Conservation (phyloP, 2,888 invertebrate genomes). For the Heliconius charithonia region DNA sequence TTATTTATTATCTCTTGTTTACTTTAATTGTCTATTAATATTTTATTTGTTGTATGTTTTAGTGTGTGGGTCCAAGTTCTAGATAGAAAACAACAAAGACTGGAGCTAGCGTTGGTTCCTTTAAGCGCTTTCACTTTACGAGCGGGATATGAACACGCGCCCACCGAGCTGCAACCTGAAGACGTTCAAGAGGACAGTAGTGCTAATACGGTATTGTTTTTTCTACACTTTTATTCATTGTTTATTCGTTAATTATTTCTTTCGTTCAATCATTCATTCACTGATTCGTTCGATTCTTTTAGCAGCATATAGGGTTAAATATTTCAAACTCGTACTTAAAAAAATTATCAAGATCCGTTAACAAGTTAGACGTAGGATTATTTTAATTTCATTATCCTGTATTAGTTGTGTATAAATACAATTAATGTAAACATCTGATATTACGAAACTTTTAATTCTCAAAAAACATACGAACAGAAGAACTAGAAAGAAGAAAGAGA, state of each 20-base stretch:
- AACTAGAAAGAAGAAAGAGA: too few relatives aligned
- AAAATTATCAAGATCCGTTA: too few relatives aligned
- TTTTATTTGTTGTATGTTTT: not conserved
- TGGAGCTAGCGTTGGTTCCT: slow-evolving; percentile 93
- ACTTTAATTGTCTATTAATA: not conserved
- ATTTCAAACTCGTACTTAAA: not conserved
- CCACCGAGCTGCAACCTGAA: slow-evolving; percentile 25
- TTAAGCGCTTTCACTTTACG: slow-evolving; percentile 87
- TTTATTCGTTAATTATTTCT: not conserved
- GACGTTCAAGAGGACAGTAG: slow-evolving; percentile 6
- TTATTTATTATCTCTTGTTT: too few relatives aligned
- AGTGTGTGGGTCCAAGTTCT: slow-evolving; percentile 97
- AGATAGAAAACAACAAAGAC: slow-evolving; percentile 92
- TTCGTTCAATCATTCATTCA: not conserved
- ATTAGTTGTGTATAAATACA: too few relatives aligned
- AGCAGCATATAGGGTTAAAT: too few relatives aligned
- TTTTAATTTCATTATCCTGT: too few relatives aligned
- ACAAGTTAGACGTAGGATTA: too few relatives aligned
- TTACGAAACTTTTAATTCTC: too few relatives aligned
- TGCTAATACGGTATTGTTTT: slow-evolving; percentile 8
- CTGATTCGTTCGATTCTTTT: not conserved
- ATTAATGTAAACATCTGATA: too few relatives aligned
- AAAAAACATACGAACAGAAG: too few relatives aligned
- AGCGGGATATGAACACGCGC: slow-evolving; percentile 61
- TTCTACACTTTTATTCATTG: not conserved